Conservation (phyloP, 2,113 vertebrate species). For the Neopipo cinnamomea region DNA sequence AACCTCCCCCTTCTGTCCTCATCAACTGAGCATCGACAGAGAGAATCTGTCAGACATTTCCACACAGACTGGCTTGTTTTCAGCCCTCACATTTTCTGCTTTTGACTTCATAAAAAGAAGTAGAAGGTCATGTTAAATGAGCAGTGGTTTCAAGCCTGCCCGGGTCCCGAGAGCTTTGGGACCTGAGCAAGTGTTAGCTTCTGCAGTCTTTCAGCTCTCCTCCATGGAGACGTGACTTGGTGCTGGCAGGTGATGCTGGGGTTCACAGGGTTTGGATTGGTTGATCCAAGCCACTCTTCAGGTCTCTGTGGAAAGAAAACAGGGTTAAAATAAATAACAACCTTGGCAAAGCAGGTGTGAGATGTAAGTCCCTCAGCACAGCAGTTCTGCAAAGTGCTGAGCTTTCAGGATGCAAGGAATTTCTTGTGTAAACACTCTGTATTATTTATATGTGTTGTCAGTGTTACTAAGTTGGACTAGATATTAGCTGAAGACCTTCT, state of each 20-base stretch:
- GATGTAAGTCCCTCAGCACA: not conserved
- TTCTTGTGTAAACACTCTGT: not conserved
- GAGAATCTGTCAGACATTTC: not conserved
- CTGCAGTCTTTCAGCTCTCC: not conserved
- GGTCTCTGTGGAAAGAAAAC: not conserved
- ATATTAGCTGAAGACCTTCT: not conserved
- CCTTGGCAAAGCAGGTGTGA: not conserved
- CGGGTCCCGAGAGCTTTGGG: not conserved
- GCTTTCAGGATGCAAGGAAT: not conserved
- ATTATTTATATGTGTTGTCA: not conserved
- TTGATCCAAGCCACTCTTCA: not conserved
- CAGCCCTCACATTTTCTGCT: not conserved
- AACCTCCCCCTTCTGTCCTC: not conserved
- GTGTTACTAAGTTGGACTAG: not conserved
- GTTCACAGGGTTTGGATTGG: not conserved
- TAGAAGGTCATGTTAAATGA: not conserved
- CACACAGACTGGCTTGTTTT: not conserved
- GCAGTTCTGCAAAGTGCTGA: not conserved
- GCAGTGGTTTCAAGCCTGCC: not conserved
- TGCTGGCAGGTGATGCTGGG: not conserved
- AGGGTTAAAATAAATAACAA: not conserved
- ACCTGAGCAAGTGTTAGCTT: not conserved
- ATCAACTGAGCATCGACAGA: fast-evolving
- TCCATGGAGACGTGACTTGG: not conserved
- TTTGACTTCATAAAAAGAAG: not conserved